A percentile compares a stretch with the other conserved stretches of the same genome.
Evolutionary conservation across 2,113 vertebrate genomes (phyloP).

Genomic region (Bolborhynchus lineola): DNA sequence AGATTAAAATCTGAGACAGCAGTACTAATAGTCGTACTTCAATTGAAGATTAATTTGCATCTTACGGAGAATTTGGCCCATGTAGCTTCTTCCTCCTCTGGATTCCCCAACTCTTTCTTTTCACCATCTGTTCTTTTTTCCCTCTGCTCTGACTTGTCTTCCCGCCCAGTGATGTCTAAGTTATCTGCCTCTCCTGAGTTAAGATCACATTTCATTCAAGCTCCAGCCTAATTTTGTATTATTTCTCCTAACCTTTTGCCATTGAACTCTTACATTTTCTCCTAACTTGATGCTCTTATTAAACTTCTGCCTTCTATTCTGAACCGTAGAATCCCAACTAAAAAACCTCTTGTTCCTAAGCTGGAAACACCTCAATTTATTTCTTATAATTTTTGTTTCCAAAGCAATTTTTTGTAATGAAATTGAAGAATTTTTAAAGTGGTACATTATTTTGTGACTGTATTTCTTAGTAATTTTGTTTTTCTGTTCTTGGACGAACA

Average conservation of each 20-base stretch:
- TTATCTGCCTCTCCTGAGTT: conserved; percentile 2
- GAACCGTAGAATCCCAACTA: background rate
- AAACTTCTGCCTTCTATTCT: background rate
- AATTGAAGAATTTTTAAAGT: background rate
- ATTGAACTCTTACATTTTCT: background rate
- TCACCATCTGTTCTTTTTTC: conserved; percentile 29
- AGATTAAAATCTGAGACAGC: background rate
- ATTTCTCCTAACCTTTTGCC: background rate
- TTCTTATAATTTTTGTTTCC: background rate
- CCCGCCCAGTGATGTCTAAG: conserved; percentile 13
- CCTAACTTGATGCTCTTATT: background rate
- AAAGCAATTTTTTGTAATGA: background rate
- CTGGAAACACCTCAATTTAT: background rate
- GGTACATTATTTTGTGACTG: background rate
- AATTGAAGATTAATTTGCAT: conserved; percentile 8
- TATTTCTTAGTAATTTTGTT: background rate
- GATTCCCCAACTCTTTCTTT: conserved; percentile 15
- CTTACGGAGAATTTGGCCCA: conserved; percentile 29
- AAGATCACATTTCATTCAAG: background rate
- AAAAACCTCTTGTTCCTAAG: background rate
- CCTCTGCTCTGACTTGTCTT: conserved; percentile 43
- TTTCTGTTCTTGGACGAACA: background rate
- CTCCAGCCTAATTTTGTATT: background rate
- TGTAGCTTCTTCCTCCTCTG: conserved; percentile 1
- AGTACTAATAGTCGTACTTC: background rate